A percentile compares a stretch with the other conserved stretches of the same genome.
These are phyloP conservation scores for Trypoxylus dichotomus DNA, from an alignment of 1,140 invertebrate genomes.

Conservation along the genomic window DNA sequence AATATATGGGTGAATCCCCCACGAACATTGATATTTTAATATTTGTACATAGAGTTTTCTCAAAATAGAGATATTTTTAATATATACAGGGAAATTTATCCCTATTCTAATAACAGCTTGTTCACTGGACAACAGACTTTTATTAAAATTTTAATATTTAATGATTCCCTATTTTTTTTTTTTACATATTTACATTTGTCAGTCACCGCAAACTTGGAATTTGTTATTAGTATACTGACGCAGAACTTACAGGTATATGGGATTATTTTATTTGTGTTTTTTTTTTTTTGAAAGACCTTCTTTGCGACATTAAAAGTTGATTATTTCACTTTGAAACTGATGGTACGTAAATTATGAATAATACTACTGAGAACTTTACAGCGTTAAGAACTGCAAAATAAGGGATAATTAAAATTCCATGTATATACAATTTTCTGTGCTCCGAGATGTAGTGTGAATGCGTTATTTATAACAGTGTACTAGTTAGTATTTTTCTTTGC, in stretches of 20 bases:
- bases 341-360: constrained; percentile 15
- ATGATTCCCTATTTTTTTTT: constrained; percentile 27
- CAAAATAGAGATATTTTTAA: constrained; percentile 24
- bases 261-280: not conserved
- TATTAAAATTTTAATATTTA: constrained; percentile 26
- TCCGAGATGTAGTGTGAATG: constrained; percentile 14
- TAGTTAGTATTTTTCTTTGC: not conserved
- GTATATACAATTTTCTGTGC: not conserved
- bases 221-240: not conserved
- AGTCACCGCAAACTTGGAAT: constrained; percentile 16
- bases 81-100: constrained; percentile 1
- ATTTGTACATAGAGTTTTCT: constrained; percentile 16
- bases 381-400: not conserved
- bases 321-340: constrained; percentile 13
- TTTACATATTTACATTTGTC: constrained; percentile 31
- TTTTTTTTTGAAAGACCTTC: not conserved
- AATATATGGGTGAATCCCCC: not conserved
- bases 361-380: constrained; percentile 9
- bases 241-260: constrained; percentile 2
- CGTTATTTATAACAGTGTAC: constrained; percentile 11
- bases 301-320: constrained; percentile 15
- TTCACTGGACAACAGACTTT: constrained; percentile 16
- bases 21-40: constrained; percentile 16
- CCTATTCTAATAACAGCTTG: constrained; percentile 23
- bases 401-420: not conserved